Evolutionary conservation across 30 jellyfish, hydroid and myxozoan genomes (phyloP).

Genomic region (Hydra vulgaris): DNA sequence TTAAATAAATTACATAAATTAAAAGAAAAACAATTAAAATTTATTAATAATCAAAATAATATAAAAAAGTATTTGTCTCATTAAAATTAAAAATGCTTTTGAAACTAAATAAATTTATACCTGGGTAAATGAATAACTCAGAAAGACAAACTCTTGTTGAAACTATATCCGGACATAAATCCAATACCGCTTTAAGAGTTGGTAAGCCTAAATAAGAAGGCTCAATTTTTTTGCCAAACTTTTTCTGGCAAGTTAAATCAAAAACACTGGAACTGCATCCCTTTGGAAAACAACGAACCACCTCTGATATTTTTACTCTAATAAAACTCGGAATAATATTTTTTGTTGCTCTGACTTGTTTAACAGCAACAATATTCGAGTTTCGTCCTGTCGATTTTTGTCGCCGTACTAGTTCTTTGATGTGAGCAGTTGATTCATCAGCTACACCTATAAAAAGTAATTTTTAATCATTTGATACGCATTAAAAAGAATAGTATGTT

Average conservation of each 20-base stretch:
- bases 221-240: conserved; percentile 36
- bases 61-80: neutral
- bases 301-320: conserved; percentile 48
- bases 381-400: conserved; percentile 44
- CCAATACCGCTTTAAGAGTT: conserved; percentile 20
- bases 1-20: too few relatives aligned
- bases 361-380: conserved; percentile 33
- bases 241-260: conserved; percentile 23
- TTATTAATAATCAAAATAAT: too few relatives aligned
- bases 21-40: too few relatives aligned
- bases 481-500: too few relatives aligned
- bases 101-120: neutral
- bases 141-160: neutral
- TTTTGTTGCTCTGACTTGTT: conserved; percentile 35
- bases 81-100: too few relatives aligned
- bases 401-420: conserved; percentile 36
- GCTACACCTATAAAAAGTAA: conserved; percentile 33
- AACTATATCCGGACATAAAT: conserved; percentile 51
- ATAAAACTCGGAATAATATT: conserved; percentile 34
- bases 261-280: conserved; percentile 32
- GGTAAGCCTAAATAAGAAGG: conserved; percentile 41
- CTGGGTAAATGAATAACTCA: neutral
- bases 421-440: conserved; percentile 57
- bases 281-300: conserved; percentile 39
- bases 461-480: too few relatives aligned